Evolutionary conservation across 2,888 invertebrate species (phyloP), one percentile per base, ranked within the genome.

Genomic region (Desoria tigrina): DNA sequence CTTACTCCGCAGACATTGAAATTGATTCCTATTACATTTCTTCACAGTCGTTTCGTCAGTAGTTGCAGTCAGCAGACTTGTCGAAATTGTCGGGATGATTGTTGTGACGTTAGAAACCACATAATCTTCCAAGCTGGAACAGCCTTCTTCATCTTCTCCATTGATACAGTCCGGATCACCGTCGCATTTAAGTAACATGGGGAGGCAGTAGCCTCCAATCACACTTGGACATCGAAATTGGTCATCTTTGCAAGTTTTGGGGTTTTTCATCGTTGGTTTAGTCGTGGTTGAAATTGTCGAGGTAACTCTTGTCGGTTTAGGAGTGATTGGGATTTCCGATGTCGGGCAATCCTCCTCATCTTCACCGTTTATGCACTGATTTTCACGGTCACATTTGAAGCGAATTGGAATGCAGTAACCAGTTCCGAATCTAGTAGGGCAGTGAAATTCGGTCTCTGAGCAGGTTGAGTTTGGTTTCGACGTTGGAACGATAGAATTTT

Each of bases 271-370:
- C 11, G 21, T 7, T 16, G 7, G 49, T n/a, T 7, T n/a, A 7
- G 49, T 18, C 7, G 49, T 49, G 18, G 49, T 11, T 16, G 21
- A 11, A n/a, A 21, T 18, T 9, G 49, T 49, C 7, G 21, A 49
- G n/a, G 14, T 49, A 11, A 21, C 7, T 11, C 11, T 49, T 49
- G n/a, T 49, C 21, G 21, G 27, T 51, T 27, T 26, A 50, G 39
- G 63, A 45, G 45, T 32, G 27, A 18, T 14, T 39, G 18, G 28
- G 24, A 32, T 50, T 51, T 2, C 45, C n/a, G n/a, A 45, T 9
- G 45, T n/a, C 4, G 39, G 24, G 55, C 65, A 65, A 27, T 56
- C 28, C 3, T 49, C 39, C 26, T 66, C 66, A 53, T 65, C 61
- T 21, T 60, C 59, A 16, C 63, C 66, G 6, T 42, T 32, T 32